Percentiles rank a stretch among this genome's conserved stretches.
These are phyloP conservation scores for Erythrolamprus reginae DNA, from an alignment of 2,113 vertebrate genomes.

Conservation along the genomic window DNA sequence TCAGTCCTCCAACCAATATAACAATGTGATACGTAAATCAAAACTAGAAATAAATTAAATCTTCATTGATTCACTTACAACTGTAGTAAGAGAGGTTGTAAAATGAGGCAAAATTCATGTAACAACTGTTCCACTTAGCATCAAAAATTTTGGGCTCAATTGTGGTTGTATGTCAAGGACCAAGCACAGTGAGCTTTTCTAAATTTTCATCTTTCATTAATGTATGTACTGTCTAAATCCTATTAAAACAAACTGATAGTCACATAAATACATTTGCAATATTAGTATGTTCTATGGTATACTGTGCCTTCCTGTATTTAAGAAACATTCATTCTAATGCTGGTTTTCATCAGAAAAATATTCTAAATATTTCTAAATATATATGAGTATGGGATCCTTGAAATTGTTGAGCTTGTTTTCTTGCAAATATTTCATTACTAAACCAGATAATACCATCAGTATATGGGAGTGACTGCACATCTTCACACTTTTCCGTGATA, in stretches of 20 bases:
- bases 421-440: neutral
- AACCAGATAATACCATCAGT: neutral
- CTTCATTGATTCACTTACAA: no score
- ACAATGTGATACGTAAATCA: neutral
- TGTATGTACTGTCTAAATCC: conserved; percentile 21
- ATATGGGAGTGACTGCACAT: neutral
- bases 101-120: no score
- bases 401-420: neutral
- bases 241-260: conserved; percentile 16
- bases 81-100: no score
- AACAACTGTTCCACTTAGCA: no score
- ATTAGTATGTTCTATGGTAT: neutral
- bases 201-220: conserved; percentile 43
- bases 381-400: neutral
- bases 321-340: neutral
- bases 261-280: neutral
- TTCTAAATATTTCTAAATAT: neutral
- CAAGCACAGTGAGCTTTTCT: conserved; percentile 27
- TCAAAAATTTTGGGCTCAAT: no score
- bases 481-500: neutral
- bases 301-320: neutral
- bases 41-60: neutral
- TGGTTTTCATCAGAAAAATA: neutral
- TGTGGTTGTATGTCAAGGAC: no score
- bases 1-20: neutral